These are phyloP conservation scores for Alauda arvensis DNA, from an alignment of 2,797 vertebrate genomes.

Conservation along the genomic window DNA sequence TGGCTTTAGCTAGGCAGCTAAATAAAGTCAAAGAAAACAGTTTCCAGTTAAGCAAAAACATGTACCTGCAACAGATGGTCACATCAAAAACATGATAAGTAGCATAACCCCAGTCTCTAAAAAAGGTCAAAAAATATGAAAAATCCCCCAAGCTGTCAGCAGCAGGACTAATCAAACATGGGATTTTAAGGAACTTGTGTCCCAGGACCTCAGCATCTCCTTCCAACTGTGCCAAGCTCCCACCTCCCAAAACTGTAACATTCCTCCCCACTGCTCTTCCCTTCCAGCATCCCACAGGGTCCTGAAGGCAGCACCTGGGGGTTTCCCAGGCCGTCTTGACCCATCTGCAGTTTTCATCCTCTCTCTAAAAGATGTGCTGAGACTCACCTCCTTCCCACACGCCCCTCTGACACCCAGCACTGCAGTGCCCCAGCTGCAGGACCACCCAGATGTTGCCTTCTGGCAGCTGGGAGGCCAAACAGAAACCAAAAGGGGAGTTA, in stretches of 20 bases:
- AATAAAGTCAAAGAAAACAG: neutral
- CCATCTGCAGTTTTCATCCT: neutral
- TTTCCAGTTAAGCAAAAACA: neutral
- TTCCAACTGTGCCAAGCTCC: neutral
- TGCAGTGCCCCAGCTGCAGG: accelerated
- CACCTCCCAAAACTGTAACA: neutral
- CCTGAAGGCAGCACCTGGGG: neutral
- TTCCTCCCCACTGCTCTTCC: neutral
- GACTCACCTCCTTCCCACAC: neutral
- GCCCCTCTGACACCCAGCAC: neutral
- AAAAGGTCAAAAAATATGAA: neutral
- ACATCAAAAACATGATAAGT: neutral
- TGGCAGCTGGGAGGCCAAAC: neutral
- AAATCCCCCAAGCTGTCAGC: neutral
- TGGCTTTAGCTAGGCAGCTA: neutral
- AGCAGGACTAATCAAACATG: neutral
- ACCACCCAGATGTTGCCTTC: neutral
- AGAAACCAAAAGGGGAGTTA: neutral
- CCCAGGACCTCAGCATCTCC: neutral
- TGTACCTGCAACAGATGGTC: neutral
- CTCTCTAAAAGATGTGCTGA: neutral
- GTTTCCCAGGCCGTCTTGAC: neutral
- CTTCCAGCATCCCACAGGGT: neutral
- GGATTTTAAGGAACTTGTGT: neutral
- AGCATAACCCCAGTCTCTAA: neutral